These are phyloP conservation scores for Prostheceraeus crozeri DNA, from an alignment of 2,888 invertebrate genomes.

Conservation along the genomic window DNA sequence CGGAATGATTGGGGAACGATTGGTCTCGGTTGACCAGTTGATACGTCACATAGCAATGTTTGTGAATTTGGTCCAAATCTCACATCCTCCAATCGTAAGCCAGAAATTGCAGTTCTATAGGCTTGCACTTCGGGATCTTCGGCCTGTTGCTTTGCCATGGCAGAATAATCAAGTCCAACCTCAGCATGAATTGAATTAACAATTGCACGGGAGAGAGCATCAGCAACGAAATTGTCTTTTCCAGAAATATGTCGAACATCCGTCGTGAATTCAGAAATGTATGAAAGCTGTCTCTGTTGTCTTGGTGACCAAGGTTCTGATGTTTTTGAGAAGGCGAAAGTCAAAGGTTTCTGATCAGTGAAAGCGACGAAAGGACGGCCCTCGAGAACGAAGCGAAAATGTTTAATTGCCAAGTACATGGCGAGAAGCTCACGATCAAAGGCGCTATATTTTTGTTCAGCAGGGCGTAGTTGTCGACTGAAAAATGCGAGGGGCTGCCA, in stretches of 20 bases:
- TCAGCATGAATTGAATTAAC: background rate
- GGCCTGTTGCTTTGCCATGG: background rate
- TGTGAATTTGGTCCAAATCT: background rate
- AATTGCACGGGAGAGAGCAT: slow-evolving; percentile 29
- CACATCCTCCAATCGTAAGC: slow-evolving; percentile 5
- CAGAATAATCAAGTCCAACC: slow-evolving; percentile 4
- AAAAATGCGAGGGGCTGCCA: slow-evolving; percentile 41
- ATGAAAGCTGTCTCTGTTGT: slow-evolving; percentile 9
- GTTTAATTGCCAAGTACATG: slow-evolving; percentile 27
- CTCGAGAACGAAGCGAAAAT: slow-evolving; percentile 45
- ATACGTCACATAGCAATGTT: slow-evolving; percentile 28
- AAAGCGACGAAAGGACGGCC: slow-evolving; percentile 47
- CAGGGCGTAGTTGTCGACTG: slow-evolving; percentile 19
- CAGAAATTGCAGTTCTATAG: too few species aligned
- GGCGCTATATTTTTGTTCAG: slow-evolving; percentile 7
- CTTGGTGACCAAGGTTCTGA: slow-evolving; percentile 37
- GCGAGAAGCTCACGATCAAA: slow-evolving; percentile 29
- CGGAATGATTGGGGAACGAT: slow-evolving; percentile 33
- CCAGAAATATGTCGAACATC: slow-evolving; percentile 10
- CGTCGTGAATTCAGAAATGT: slow-evolving; percentile 8
- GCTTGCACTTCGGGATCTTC: background rate
- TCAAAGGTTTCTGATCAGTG: slow-evolving; percentile 44
- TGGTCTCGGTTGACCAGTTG: slow-evolving; percentile 37
- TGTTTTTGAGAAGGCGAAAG: slow-evolving; percentile 47
- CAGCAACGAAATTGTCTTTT: slow-evolving; percentile 26